A percentile compares a stretch with the other conserved stretches of the same genome.
phyloP scores from a whole-genome alignment of 2,113 vertebrate genomes.

The Typhlomys cinereus region DNA sequence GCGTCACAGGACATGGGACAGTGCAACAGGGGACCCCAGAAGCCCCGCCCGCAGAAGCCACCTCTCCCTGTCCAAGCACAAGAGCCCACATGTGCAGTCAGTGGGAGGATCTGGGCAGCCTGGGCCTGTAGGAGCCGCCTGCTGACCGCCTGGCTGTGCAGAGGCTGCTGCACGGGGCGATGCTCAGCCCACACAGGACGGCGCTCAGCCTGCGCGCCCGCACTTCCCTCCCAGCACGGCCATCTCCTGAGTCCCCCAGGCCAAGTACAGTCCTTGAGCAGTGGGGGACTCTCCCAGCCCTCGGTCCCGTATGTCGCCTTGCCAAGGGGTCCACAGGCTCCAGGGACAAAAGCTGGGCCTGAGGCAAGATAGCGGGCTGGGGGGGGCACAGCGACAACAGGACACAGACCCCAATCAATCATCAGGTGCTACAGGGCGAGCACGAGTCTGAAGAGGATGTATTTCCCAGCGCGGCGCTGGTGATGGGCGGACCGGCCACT shows the following conservation, averaged over 20 bases:
- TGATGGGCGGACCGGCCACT: slow-evolving; percentile 5
- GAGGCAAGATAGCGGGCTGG: slow-evolving; percentile 2
- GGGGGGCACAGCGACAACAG: background rate
- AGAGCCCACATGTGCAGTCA: background rate
- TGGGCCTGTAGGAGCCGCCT: background rate
- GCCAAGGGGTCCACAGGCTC: background rate
- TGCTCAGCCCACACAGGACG: too few species aligned
- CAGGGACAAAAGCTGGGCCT: background rate
- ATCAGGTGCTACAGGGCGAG: background rate
- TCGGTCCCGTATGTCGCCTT: background rate
- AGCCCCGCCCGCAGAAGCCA: background rate
- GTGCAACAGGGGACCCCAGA: background rate
- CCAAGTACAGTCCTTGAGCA: background rate
- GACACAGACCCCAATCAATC: background rate
- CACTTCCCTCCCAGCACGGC: background rate
- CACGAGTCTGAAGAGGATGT: background rate
- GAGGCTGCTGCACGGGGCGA: too few species aligned
- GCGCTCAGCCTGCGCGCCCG: background rate
- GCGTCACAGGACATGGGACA: background rate
- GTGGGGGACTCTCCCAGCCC: background rate
- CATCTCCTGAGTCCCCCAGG: too few species aligned
- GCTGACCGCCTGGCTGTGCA: background rate
- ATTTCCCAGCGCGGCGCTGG: background rate
- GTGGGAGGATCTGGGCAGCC: background rate
- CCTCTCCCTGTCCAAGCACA: background rate